Evolutionary conservation across 2,888 invertebrate species (phyloP).

Genomic region (Rhagophthalmus giganteus): DNA sequence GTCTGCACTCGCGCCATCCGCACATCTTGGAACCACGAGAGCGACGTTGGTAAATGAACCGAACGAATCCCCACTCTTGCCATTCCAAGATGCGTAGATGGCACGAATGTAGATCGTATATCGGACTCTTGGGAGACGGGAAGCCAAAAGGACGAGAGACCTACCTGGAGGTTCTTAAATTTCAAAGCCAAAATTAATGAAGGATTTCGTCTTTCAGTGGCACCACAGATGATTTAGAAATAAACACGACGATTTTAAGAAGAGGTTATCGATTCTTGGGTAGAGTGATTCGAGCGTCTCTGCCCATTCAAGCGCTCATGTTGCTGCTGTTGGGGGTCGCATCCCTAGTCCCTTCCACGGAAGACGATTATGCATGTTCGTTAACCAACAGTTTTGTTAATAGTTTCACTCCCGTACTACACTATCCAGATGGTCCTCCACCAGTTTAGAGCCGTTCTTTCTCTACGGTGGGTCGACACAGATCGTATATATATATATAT

Average conservation of each 20-base stretch:
- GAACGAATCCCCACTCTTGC: too few species aligned
- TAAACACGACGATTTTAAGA: slow-evolving; percentile 67
- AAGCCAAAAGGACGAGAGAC: too few species aligned
- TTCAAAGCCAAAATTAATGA: neutral
- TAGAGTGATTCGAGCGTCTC: slow-evolving; percentile 86
- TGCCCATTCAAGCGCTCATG: slow-evolving; percentile 94
- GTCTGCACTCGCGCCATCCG: too few species aligned
- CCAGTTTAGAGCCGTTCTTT: slow-evolving; percentile 76
- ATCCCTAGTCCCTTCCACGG: slow-evolving; percentile 85
- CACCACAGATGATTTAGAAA: slow-evolving; percentile 57
- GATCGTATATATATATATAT: too few species aligned
- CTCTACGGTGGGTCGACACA: too few species aligned
- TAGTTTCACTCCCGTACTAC: slow-evolving; percentile 84
- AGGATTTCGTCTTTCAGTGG: slow-evolving; percentile 50
- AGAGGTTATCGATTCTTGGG: slow-evolving; percentile 84
- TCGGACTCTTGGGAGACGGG: too few species aligned
- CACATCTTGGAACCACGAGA: too few species aligned
- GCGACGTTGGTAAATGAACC: too few species aligned
- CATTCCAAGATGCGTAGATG: too few species aligned
- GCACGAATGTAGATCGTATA: too few species aligned
- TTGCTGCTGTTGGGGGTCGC: slow-evolving; percentile 91
- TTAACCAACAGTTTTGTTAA: slow-evolving; percentile 81
- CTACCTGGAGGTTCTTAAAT: neutral
- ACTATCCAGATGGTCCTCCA: slow-evolving; percentile 92
- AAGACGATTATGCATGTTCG: slow-evolving; percentile 83